phyloP scores from a whole-genome alignment of 2,888 invertebrate genomes.

The Acleris sparsana region DNA sequence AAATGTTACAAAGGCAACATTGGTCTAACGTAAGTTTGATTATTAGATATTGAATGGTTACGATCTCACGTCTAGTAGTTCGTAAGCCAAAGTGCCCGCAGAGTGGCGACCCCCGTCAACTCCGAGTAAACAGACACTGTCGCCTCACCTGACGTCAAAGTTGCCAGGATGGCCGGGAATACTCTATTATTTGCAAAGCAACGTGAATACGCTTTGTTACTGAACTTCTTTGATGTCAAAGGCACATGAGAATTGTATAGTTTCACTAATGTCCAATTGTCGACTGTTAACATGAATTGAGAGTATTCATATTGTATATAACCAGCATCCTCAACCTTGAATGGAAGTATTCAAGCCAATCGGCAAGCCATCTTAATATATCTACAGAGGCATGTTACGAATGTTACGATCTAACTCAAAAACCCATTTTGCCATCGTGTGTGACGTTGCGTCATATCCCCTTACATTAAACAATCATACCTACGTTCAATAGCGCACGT shows the following conservation, averaged over 20 bases:
- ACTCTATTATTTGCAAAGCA: conserved; percentile 45
- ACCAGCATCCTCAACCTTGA: neutral
- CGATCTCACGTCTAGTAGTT: conserved; percentile 4
- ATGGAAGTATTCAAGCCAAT: neutral
- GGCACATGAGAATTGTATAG: conserved; percentile 6
- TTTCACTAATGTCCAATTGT: neutral
- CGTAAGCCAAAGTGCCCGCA: conserved; percentile 49
- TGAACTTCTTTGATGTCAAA: conserved; percentile 29
- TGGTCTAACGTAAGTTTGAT: neutral
- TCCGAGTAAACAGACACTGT: conserved; percentile 48
- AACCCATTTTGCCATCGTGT: conserved; percentile 21
- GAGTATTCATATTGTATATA: neutral
- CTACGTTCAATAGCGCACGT: conserved; percentile 52
- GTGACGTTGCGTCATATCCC: conserved; percentile 27
- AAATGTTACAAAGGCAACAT: too few species aligned
- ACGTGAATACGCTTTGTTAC: conserved; percentile 19
- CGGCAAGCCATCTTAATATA: conserved; percentile 29
- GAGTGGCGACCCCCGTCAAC: conserved; percentile 43
- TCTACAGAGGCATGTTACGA: conserved; percentile 1
- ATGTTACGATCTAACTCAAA: conserved; percentile 8
- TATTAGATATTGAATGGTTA: conserved; percentile 16
- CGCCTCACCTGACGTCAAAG: conserved; percentile 41
- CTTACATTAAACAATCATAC: conserved; percentile 49
- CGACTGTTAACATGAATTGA: too few species aligned
- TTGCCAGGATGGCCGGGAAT: conserved; percentile 39